Base-by-base conservation (phyloP, 92 coral and sea anemone genomes). In the Umimayanthus chanpuru region DNA sequence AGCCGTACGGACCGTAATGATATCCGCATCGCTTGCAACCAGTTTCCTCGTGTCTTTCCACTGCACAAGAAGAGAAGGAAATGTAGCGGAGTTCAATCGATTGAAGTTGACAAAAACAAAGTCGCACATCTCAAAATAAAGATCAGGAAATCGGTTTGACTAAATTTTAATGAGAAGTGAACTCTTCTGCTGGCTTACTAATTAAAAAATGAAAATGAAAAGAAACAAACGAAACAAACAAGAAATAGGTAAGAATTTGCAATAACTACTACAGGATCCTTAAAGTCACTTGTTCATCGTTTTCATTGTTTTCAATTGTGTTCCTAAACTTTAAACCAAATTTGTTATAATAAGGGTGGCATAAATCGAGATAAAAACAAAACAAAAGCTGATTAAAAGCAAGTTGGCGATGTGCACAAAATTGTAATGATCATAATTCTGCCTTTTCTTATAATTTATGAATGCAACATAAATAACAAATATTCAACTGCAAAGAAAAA, bases 1-100 rank as follows among this genome's bases (percentile, higher is more conserved):
- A 81, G 8, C 85, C 85, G 43, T 56, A 83, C 36, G 30, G 76
- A 73, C 77, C 87, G 16, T 55, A 83, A 44, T 50, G 77, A 6
- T 25, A 83, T 74, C 56, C 39, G 25, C 78, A 70, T 7, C 77
- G 65, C 61, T 83, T 83, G 12, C 77, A 41, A 5, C 66, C 77
- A 44, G 66, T 70, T 70, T 83, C 40, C n/a, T 47, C 78, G 15
- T 47, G 70, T 49, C 39, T 43, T 47, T 83, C 87, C 73, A 83
- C 87, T 83, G 87, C 32, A 43, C 6, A 28, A 29, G 43, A 15
- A 49, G 44, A 83, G 26, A 53, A 53, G 8, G 25, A 61, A 61
- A 14, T 2, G 68, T 20, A 9, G 68, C 1, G 26, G 7, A 61
- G 21, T 61, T 21, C 25, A 61, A 26, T 4, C 2, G 26, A 26